Evolutionary conservation across 1,140 invertebrate species (phyloP).

Genomic region (Doryteuthis pealeii): DNA sequence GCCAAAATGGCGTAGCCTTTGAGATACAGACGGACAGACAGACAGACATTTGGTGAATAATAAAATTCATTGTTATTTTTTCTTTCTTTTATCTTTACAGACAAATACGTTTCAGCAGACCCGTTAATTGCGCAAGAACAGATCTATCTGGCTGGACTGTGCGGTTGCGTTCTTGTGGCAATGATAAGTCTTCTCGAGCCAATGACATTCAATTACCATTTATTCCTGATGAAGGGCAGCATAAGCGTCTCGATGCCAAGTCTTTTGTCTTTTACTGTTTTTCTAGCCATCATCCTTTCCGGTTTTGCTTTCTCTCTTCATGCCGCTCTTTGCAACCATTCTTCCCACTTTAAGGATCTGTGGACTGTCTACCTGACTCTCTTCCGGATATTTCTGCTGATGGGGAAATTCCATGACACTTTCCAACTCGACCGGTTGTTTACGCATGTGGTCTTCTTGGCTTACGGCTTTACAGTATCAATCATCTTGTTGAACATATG

Average conservation of each 20-base stretch:
- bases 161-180: neutral
- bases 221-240: constrained; percentile 10
- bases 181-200: neutral
- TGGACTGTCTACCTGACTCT: neutral
- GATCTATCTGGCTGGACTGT: neutral
- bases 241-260: neutral
- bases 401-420: constrained; percentile 2
- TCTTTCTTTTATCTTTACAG: neutral
- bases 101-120: neutral
- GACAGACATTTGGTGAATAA: too few relatives aligned
- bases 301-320: neutral
- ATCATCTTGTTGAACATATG: constrained; percentile 7
- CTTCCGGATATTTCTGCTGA: neutral
- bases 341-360: neutral
- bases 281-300: neutral
- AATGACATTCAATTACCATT: constrained; percentile 2
- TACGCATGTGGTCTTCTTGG: neutral
- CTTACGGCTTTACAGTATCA: neutral
- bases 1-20: too few relatives aligned
- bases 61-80: too few relatives aligned
- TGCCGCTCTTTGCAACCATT: neutral
- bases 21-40: too few relatives aligned
- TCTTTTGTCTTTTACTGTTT: neutral
- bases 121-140: neutral
- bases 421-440: neutral